Base-by-base conservation (phyloP, 1,140 invertebrate species). In the Brachionus plicatilis region DNA sequence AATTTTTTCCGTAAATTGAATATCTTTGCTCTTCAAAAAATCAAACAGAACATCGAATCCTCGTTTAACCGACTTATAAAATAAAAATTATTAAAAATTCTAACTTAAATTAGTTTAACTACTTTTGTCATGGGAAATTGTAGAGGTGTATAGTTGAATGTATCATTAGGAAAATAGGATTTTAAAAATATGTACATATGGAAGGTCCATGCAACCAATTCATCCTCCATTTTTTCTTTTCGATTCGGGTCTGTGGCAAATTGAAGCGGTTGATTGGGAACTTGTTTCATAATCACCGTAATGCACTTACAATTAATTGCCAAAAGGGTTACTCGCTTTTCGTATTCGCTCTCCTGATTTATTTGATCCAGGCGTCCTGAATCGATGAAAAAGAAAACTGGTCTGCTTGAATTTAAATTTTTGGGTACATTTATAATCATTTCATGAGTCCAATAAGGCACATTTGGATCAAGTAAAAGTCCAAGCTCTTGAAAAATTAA, bases 311-410 rank as follows among this genome's bases (percentile, higher is more conserved):
- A 75, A 75, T 43, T 75, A 43, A 43, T 17, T 45, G 70, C 12
- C 20, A 75, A 45, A 43, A 43, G 33, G 8, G 3, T 14, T 3
- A 75, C 33, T 24, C 17, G 33, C n/a, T 53, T 56, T 53, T 33
- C 50, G 27, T 60, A 65, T 7, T 20, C 78, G 60, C 11, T 65
- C 7, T 80, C 56, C 47, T 33, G 6, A 14, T 65, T n/a, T 33
- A 14, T 79, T 53, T 53, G 14, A 65, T 80, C 47, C 9, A 50
- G 2, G 3, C 41, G 11, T 29, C 78, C 78, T 11, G 50, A 65
- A 41, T 80, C 78, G 1, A 80, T 80, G 43, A 60, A 80, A 43
- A 53, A 80, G 20, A 80, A 80, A 12, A 65, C 37, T 8, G 78
- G 78, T 7, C 7, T 4, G 7, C 8, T 24, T 17, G 20, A 33